Percentiles rank a stretch among this genome's conserved stretches.
These are phyloP conservation scores for Porites australiensis DNA, from an alignment of 64 coral and sea anemone species.

Conservation along the genomic window DNA sequence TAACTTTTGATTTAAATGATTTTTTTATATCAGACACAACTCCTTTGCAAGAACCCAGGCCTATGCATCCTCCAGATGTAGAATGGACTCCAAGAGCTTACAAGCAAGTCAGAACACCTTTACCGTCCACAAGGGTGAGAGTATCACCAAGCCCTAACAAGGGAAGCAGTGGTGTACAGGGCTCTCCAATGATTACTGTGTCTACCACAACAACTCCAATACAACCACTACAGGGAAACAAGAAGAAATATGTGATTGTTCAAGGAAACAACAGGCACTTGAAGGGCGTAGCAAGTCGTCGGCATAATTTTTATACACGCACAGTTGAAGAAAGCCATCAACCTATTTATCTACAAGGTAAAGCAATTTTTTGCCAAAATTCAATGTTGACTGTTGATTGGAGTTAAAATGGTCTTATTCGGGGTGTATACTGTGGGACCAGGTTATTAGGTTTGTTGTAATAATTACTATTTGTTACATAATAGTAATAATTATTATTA, in stretches of 20 bases:
- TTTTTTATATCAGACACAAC: background rate
- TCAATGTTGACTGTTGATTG: background rate
- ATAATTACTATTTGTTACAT: too few species aligned
- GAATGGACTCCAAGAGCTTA: background rate
- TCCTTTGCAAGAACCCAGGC: background rate
- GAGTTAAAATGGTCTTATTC: background rate
- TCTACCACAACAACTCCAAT: constrained; percentile 58
- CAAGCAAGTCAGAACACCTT: background rate
- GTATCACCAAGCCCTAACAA: constrained; percentile 53
- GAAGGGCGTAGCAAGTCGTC: background rate
- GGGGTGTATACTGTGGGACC: background rate
- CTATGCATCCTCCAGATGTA: background rate
- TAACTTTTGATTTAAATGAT: too few species aligned
- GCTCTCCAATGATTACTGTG: constrained; percentile 51
- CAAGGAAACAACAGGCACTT: constrained; percentile 57
- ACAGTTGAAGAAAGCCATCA: constrained; percentile 6
- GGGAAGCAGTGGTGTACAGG: background rate
- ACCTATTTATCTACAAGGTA: constrained; percentile 76
- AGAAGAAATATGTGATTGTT: constrained; percentile 66
- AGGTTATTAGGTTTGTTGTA: too few species aligned
- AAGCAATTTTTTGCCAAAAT: background rate
- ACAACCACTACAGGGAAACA: constrained; percentile 38
- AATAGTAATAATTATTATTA: too few species aligned
- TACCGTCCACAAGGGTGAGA: constrained; percentile 45
- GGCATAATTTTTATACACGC: background rate